phyloP scores from a whole-genome alignment of 2,797 vertebrate species.

The Enteromius treurensis region DNA sequence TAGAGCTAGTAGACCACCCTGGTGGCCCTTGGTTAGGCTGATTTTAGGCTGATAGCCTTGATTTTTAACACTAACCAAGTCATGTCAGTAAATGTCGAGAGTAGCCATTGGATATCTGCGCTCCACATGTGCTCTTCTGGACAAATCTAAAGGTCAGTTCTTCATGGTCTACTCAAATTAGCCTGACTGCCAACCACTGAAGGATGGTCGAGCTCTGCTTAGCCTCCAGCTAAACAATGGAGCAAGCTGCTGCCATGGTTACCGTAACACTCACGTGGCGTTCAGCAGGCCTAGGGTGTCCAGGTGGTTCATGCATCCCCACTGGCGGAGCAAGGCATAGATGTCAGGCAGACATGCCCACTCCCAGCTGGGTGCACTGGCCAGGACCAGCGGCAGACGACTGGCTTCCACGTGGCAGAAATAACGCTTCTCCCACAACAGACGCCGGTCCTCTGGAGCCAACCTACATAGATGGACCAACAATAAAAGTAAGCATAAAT shows the following conservation, averaged over 20 bases:
- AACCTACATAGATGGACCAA: constrained; percentile 76
- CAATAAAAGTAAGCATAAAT: background rate
- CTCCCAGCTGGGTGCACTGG: constrained; percentile 94
- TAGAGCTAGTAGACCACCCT: background rate
- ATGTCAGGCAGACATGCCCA: constrained; percentile 94
- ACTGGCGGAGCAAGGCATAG: constrained; percentile 92
- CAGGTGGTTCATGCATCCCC: constrained; percentile 89
- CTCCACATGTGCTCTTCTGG: constrained; percentile 44
- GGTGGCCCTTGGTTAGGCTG: background rate
- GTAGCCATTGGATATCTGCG: constrained; percentile 3
- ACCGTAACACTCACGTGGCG: constrained; percentile 81
- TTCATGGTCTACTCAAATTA: constrained; percentile 32
- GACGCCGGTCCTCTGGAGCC: constrained; percentile 81
- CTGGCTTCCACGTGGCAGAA: constrained; percentile 87
- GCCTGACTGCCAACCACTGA: constrained; percentile 4
- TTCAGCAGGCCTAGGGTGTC: constrained; percentile 93
- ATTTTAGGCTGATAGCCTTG: background rate
- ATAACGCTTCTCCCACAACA: constrained; percentile 92
- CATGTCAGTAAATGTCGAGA: background rate
- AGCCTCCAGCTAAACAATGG: constrained; percentile 18
- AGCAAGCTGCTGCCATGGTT: background rate
- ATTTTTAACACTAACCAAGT: background rate
- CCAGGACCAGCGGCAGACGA: constrained; percentile 88
- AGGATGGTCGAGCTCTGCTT: constrained; percentile 18
- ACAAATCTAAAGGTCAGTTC: constrained; percentile 21